phyloP scores from a whole-genome alignment of 1,140 invertebrate genomes.

The Alviniconcha marisindica region DNA sequence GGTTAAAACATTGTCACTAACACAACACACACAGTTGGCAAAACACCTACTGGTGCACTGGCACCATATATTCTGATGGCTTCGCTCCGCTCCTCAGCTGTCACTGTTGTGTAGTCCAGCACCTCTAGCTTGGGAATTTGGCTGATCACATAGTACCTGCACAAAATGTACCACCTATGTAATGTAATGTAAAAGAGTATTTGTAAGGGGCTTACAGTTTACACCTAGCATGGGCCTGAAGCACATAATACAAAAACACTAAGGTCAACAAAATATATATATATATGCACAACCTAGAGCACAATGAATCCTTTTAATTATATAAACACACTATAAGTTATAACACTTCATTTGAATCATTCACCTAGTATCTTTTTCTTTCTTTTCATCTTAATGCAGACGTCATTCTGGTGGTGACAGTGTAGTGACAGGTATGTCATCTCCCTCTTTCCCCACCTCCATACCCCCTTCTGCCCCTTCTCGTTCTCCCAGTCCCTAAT shows the following conservation, averaged over 20 bases:
- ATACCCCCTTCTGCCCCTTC: too few species aligned
- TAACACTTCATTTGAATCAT: too few species aligned
- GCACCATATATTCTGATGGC: slow-evolving; percentile 32
- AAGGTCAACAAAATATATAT: background rate
- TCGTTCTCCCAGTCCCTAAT: too few species aligned
- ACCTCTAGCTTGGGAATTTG: slow-evolving; percentile 40
- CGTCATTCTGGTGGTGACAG: too few species aligned
- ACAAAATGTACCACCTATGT: background rate
- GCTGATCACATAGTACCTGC: slow-evolving; percentile 24
- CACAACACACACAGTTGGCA: background rate
- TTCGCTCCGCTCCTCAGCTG: slow-evolving; percentile 33
- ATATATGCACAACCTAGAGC: background rate
- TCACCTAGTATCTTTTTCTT: too few species aligned
- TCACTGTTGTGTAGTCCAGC: slow-evolving; percentile 36
- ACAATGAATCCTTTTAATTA: background rate
- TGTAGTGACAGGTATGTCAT: too few species aligned
- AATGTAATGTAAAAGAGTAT: too few species aligned
- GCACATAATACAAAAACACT: background rate
- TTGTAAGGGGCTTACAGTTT: too few species aligned
- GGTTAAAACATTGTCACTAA: background rate
- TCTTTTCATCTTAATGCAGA: too few species aligned
- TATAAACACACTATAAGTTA: too few species aligned
- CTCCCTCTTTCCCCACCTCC: too few species aligned
- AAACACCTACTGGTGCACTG: background rate
- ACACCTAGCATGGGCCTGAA: too few species aligned